A percentile compares a stretch with the other conserved stretches of the same genome.
These are phyloP conservation scores for Allobates femoralis DNA, from an alignment of 2,797 vertebrate genomes.

Conservation along the genomic window DNA sequence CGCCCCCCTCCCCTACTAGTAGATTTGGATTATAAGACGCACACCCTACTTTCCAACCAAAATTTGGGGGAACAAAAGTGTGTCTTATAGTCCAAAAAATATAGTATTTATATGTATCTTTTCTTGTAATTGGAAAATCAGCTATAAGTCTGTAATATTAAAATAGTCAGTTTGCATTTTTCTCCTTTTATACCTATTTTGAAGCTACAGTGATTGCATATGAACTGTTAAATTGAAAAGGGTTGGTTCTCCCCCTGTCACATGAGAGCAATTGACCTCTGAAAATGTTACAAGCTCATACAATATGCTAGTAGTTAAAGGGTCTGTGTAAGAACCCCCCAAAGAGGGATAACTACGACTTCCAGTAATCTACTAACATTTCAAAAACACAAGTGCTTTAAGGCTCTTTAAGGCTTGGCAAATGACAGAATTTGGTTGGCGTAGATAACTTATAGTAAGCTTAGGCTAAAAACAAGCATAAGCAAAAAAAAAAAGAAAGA, in stretches of 20 bases:
- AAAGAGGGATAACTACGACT: not conserved
- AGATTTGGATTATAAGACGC: no score
- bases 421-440: not conserved
- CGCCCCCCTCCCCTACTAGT: no score
- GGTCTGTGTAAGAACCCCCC: not conserved
- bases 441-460: not conserved
- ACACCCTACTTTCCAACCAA: no score
- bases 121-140: no score
- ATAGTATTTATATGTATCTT: no score
- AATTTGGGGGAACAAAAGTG: no score
- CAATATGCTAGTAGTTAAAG: not conserved
- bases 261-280: slow-evolving; percentile 1
- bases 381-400: not conserved
- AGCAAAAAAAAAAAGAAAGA: not conserved
- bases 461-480: not conserved
- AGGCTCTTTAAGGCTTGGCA: not conserved
- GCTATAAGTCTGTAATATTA: not conserved
- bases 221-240: not conserved
- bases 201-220: not conserved
- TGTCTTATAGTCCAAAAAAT: no score
- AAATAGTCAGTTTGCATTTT: not conserved
- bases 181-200: not conserved
- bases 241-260: not conserved
- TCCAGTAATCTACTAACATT: slow-evolving; percentile 11
- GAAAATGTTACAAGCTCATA: not conserved